A percentile compares a stretch with the other conserved stretches of the same genome.
Conservation (phyloP, 2,888 invertebrate species). For the Notocelia uddmanniana region DNA sequence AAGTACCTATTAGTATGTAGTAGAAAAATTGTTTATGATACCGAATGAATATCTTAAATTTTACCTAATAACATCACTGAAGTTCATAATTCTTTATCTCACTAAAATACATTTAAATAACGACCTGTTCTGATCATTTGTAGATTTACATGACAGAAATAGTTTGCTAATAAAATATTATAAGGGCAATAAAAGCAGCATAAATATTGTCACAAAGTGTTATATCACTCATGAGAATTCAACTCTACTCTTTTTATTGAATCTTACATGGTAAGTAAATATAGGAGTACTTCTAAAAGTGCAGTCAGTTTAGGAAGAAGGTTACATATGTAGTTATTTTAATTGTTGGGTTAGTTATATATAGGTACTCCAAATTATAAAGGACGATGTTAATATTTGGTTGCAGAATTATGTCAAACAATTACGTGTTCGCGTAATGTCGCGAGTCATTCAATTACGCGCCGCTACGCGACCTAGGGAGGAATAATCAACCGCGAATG, state of each 20-base stretch:
- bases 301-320: not conserved
- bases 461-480: slow-evolving; percentile 53
- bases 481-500: slow-evolving; percentile 55
- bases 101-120: not conserved
- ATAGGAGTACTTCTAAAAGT: not conserved
- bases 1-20: not conserved
- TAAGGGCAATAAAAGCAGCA: not conserved
- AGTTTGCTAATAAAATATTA: slow-evolving; percentile 3
- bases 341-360: not conserved
- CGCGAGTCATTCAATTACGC: slow-evolving; percentile 71
- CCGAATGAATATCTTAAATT: not conserved
- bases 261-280: not conserved
- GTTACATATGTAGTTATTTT: not conserved
- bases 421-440: slow-evolving; percentile 68
- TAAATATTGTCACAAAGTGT: not conserved
- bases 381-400: slow-evolving; percentile 14
- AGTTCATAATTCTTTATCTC: not conserved
- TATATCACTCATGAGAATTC: too few species aligned
- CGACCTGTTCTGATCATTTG: not conserved
- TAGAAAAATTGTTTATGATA: not conserved
- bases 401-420: slow-evolving; percentile 51
- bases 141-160: not conserved
- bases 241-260: not conserved
- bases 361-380: not conserved
- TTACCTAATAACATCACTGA: not conserved